Conservation (phyloP, 2,888 invertebrate genomes). For the Drosophila eohydei region DNA sequence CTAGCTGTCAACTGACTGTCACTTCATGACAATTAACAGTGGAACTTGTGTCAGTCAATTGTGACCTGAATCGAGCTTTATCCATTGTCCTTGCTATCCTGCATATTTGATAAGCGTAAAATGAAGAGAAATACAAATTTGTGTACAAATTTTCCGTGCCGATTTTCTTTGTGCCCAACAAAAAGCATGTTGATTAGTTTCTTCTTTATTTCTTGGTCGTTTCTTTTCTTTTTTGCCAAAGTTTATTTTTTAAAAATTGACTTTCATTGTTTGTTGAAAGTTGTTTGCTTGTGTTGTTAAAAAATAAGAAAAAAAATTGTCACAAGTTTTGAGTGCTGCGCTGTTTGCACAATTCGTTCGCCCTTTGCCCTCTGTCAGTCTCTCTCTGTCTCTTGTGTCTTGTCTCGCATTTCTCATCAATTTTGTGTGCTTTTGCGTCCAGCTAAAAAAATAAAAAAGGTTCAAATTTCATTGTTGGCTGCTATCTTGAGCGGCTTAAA, state of each 20-base stretch:
- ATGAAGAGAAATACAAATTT: constrained; percentile 14
- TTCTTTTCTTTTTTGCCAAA: constrained; percentile 17
- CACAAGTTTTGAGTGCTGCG: constrained; percentile 50
- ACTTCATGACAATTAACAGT: constrained; percentile 4
- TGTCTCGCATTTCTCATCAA: constrained; percentile 31
- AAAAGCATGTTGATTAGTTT: constrained; percentile 47
- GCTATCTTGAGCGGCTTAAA: constrained; percentile 53
- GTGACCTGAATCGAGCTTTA: constrained; percentile 9
- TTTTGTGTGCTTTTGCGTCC: constrained; percentile 29
- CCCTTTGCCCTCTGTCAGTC: neutral
- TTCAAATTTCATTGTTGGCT: constrained; percentile 52
- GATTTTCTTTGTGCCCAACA: constrained; percentile 21
- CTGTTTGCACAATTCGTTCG: constrained; percentile 33
- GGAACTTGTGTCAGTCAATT: constrained; percentile 1
- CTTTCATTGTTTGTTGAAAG: constrained; percentile 63
- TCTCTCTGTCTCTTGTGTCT: neutral
- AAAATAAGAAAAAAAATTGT: constrained; percentile 35
- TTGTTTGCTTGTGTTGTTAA: constrained; percentile 55
- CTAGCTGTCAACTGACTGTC: constrained; percentile 8
- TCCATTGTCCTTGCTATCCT: constrained; percentile 2
- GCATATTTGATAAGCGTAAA: constrained; percentile 23
- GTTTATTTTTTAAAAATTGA: constrained; percentile 37
- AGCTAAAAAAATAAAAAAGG: constrained; percentile 33
- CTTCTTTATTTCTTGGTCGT: constrained; percentile 16
- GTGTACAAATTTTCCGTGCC: constrained; percentile 17